phyloP scores from a whole-genome alignment of 2,113 vertebrate species.

The Nibea albiflora region DNA sequence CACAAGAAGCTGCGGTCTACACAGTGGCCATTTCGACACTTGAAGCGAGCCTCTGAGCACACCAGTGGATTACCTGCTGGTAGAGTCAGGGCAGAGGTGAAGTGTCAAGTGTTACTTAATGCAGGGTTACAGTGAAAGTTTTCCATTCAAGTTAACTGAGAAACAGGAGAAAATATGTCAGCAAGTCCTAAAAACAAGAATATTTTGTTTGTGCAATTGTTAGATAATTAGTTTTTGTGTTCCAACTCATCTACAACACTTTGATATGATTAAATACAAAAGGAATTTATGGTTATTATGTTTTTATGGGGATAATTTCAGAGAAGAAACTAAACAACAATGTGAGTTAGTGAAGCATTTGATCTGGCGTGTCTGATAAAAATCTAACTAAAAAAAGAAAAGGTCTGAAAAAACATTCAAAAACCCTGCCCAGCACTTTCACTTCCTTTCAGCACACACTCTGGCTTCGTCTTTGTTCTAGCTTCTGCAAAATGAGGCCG shows the following conservation, averaged over 20 bases:
- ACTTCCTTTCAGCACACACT: conserved; percentile 8
- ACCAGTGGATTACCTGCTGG: conserved; percentile 93
- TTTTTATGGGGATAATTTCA: conserved; percentile 8
- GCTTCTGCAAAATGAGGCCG: conserved; percentile 49
- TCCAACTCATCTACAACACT: background rate
- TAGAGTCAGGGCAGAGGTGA: conserved; percentile 39
- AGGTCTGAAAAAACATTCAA: background rate
- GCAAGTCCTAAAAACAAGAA: background rate
- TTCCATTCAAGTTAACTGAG: background rate
- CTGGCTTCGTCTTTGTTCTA: conserved; percentile 40
- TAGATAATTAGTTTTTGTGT: background rate
- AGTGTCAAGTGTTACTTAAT: conserved; percentile 6
- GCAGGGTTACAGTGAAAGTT: background rate
- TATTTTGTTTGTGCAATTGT: background rate
- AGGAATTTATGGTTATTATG: background rate
- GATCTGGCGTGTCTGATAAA: conserved; percentile 24
- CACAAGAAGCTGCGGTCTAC: conserved; percentile 98
- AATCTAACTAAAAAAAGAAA: background rate
- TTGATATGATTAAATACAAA: conserved; percentile 4
- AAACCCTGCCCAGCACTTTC: background rate
- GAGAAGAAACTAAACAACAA: conserved; percentile 1
- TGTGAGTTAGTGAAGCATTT: conserved; percentile 1
- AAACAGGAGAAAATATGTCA: background rate
- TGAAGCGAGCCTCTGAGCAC: conserved; percentile 94
- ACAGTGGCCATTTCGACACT: conserved; percentile 95